These are phyloP conservation scores for Dipodomys merriami DNA, from an alignment of 2,113 vertebrate species.

Conservation along the genomic window DNA sequence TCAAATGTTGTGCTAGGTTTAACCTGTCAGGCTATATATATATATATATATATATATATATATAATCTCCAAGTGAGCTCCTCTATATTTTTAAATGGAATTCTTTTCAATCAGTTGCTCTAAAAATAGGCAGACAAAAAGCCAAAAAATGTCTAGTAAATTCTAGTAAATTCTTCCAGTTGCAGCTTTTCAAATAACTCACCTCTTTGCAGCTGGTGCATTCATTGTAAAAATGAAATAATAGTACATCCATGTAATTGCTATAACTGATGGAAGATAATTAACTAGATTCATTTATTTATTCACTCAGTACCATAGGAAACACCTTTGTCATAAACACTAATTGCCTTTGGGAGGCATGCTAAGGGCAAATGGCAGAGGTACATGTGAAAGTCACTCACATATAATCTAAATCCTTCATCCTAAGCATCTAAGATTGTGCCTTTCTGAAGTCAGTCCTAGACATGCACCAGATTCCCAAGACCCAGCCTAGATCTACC, in stretches of 20 bases:
- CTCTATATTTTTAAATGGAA: constrained; percentile 78
- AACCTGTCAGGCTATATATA: constrained; percentile 82
- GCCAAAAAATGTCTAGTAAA: constrained; percentile 35
- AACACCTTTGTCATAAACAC: constrained; percentile 53
- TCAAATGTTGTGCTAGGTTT: constrained; percentile 79
- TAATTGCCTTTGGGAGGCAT: constrained; percentile 31
- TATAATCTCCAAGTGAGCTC: constrained; percentile 73
- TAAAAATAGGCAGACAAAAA: constrained; percentile 78
- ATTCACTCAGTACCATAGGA: constrained; percentile 28
- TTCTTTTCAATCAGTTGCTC: constrained; percentile 76
- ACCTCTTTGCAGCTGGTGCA: constrained; percentile 1
- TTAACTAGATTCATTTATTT: constrained; percentile 50
- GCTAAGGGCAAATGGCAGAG: constrained; percentile 35
- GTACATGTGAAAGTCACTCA: neutral
- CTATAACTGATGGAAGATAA: constrained; percentile 32
- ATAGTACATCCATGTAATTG: constrained; percentile 30
- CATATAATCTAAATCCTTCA: constrained; percentile 23
- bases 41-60: too few species aligned
- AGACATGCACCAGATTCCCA: neutral
- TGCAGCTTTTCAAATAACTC: constrained; percentile 53
- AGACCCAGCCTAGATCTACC: neutral
- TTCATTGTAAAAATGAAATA: constrained; percentile 46
- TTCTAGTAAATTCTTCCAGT: constrained; percentile 65
- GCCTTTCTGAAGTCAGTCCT: neutral
- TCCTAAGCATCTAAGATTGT: neutral